Evolutionary conservation across 2,888 invertebrate species (phyloP), one percentile per base, ranked within the genome.

Genomic region (Harpalus rufipes): DNA sequence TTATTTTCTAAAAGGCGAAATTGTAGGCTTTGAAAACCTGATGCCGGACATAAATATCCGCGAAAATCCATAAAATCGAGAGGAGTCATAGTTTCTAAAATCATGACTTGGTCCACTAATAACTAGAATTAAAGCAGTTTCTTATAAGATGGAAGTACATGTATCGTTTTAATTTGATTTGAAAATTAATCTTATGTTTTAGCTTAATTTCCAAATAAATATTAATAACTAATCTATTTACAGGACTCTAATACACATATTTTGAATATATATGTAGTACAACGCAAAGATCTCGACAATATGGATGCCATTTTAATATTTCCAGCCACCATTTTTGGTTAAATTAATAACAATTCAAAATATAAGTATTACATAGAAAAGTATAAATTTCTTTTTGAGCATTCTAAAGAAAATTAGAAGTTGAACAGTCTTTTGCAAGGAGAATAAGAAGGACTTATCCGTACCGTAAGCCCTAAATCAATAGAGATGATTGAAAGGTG

Each of bases 51-150:
- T 56, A 99, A 92, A 89, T 97, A 97, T 87, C 96, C 94, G 74
- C 99, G 94, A 91, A 99, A 99, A 89, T 99, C 99, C 96, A 99
- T 97, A 89, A 99, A 99, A 91, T 99, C 99, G 85, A 99, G 91
- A 0, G 99, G 99, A 0, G 99, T 98, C 99, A 99, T 99, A 0
- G 99, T 99, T 91, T 99, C 99, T 87, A 99, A 91, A 87, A 99
- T 98, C 92, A 96, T 96, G 61, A 99, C 98, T 92, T 99, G 99
- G 89, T 99, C 99, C 58, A 97, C 98, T 76, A 99, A 93, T 0
- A 99, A 92, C 98, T 99, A 92, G 7, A 91, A 76, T 41, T 21
- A 21, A 21, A 21, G 21, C 1, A 21, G 3, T 21, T 21, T 21
- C 21, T 21, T 21, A 21, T 3, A 14, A 14, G 21, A 18, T 21